Base-by-base conservation (phyloP, 2,888 invertebrate genomes). In the Labia minor region DNA sequence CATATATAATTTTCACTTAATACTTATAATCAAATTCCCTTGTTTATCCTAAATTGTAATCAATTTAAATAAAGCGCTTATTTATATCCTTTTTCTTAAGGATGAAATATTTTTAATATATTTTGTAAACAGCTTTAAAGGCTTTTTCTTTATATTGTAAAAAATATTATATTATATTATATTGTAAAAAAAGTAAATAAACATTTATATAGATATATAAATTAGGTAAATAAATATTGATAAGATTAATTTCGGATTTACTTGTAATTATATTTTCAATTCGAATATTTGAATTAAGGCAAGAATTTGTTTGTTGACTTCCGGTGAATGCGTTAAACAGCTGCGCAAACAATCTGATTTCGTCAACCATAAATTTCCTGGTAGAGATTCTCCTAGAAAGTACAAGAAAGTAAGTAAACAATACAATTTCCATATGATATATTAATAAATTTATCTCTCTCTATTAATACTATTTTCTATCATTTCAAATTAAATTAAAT, bases 331-430 rank as follows among this genome's bases (percentile, higher is more conserved):
- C 49, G 49, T 49, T 49, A 16, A 49, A 16, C 49, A 49, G 16
- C 49, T 49, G 49, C 49, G 49, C 49, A 49, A 49, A 16, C 49
- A 68, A 69, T 68, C 71, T 71, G 71, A 71, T 70, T 73, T 74
- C 72, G 72, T 71, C 71, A 69, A 73, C 71, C 72, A 72, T 72
- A 72, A 72, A 72, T 73, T 73, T 72, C 72, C 72, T 73, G 73
- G 72, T 72, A 70, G 70, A 71, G 71, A 71, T 72, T 72, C 73
- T 71, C 71, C 69, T 71, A 70, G 70, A 71, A 71, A 70, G 70
- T 71, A 69, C 67, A 70, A 49, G 49, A 70, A 70, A 70, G 71
- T 73, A 72, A 72, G 72, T 72, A 71, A 70, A 70, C 68, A 68
- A 67, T 66, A 26, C 4, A 26, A 64, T 65, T 67, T 67, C 14